Evolutionary conservation across 2,888 invertebrate species (phyloP).

Genomic region (Phragmatobia fuliginosa): DNA sequence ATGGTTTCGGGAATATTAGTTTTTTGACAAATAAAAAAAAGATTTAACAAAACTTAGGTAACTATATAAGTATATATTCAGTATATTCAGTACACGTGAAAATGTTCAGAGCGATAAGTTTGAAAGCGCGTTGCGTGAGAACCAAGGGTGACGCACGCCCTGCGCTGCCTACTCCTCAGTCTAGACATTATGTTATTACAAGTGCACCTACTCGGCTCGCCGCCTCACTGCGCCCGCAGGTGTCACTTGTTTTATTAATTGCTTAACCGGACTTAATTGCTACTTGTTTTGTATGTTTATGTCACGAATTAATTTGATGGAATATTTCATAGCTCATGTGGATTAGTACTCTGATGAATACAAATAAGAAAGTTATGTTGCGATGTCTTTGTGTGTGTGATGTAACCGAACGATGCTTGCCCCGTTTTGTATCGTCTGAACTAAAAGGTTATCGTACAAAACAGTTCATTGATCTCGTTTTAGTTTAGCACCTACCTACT

Average conservation of each 20-base stretch:
- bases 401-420: conserved; percentile 21
- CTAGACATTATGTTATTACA: conserved; percentile 72
- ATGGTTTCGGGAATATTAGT: neutral
- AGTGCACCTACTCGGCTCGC: conserved; percentile 45
- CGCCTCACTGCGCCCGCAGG: conserved; percentile 74
- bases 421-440: conserved; percentile 34
- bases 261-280: conserved; percentile 59
- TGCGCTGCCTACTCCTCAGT: conserved; percentile 58
- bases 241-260: conserved; percentile 78
- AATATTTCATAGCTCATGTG: neutral
- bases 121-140: conserved; percentile 80
- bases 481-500: conserved; percentile 76
- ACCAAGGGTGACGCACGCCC: conserved; percentile 75
- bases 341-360: neutral
- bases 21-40: neutral
- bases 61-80: no score
- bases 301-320: neutral
- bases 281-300: conserved; percentile 36
- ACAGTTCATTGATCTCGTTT: conserved; percentile 68
- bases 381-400: conserved; percentile 37
- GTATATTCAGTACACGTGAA: conserved; percentile 48
- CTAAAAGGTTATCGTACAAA: conserved; percentile 47
- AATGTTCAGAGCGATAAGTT: conserved; percentile 65
- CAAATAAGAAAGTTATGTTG: neutral
- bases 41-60: no score